Conservation (phyloP, 2,113 vertebrate species). For the Vimba vimba region DNA sequence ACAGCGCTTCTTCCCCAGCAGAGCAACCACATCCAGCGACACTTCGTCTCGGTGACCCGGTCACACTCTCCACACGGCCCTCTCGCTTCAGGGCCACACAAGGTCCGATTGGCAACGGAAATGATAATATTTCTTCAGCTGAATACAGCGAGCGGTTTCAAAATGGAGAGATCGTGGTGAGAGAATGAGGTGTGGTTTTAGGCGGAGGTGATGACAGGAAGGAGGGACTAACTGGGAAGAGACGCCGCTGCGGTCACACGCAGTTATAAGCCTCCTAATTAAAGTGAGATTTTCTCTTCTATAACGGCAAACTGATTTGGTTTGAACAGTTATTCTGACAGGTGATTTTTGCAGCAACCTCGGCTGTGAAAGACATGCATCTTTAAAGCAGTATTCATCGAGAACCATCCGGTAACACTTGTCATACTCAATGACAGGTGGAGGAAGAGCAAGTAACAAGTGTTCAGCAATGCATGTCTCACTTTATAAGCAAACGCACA, state of each 20-base stretch:
- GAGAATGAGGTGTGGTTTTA: slow-evolving; percentile 39
- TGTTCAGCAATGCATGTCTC: slow-evolving; percentile 17
- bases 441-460: slow-evolving; percentile 11
- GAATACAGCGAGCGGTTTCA: slow-evolving; percentile 12
- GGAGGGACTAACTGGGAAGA: background rate
- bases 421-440: slow-evolving; percentile 50
- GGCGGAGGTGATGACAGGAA: slow-evolving; percentile 16
- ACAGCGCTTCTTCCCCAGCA: background rate
- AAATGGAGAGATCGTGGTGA: slow-evolving; percentile 6
- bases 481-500: slow-evolving; percentile 5
- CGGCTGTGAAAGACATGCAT: slow-evolving; percentile 54
- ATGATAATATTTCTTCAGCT: slow-evolving; percentile 52
- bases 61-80: slow-evolving; percentile 18
- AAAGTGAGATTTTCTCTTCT: background rate
- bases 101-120: slow-evolving; percentile 33
- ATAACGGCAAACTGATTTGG: background rate
- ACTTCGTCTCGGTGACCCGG: slow-evolving; percentile 32
- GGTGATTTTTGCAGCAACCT: slow-evolving; percentile 48
- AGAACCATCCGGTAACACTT: slow-evolving; percentile 60
- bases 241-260: background rate
- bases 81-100: slow-evolving; percentile 19
- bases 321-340: slow-evolving; percentile 44
- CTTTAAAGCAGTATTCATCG: slow-evolving; percentile 39
- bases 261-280: background rate
- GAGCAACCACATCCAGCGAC: slow-evolving; percentile 25